These are phyloP conservation scores for Lobophora halterata DNA, from an alignment of 2,888 invertebrate genomes.

Conservation along the genomic window DNA sequence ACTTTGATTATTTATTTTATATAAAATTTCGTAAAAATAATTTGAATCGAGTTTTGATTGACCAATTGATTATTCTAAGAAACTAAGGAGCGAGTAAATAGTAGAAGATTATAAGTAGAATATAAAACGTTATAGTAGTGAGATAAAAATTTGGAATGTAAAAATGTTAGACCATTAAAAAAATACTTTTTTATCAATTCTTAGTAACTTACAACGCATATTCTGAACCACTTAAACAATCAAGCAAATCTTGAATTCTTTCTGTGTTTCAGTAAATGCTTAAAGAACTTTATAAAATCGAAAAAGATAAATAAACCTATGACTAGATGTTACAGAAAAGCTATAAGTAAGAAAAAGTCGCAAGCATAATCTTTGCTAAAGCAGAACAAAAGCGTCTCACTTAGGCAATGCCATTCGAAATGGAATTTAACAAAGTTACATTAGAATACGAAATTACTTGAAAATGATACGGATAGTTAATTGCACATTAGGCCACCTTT, in stretches of 20 bases:
- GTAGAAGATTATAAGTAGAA: not conserved
- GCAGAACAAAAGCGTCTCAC: conserved; percentile 19
- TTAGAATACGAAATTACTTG: conserved; percentile 5
- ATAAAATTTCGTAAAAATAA: too few species aligned
- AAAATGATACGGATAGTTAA: conserved; percentile 8
- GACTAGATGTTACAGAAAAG: conserved; percentile 37
- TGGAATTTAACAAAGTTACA: conserved; percentile 7
- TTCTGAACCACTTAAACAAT: too few species aligned
- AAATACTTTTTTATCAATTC: conserved; percentile 38
- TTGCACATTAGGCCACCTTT: conserved; percentile 22
- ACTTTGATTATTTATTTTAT: too few species aligned
- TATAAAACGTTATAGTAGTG: conserved; percentile 8
- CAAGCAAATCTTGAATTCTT: too few species aligned
- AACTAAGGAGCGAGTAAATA: not conserved
- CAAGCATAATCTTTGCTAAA: conserved; percentile 24
- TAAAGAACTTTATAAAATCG: conserved; percentile 30
- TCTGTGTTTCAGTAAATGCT: too few species aligned
- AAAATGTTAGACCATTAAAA: conserved; percentile 43
- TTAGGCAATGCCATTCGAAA: conserved; percentile 8
- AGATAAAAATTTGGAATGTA: conserved; percentile 41
- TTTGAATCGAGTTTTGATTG: too few species aligned
- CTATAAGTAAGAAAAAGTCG: conserved; percentile 22
- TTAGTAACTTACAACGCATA: too few species aligned
- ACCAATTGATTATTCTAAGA: conserved; percentile 9
- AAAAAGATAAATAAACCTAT: conserved; percentile 33